These are phyloP conservation scores for Scrobipalpa costella DNA, from an alignment of 2,888 invertebrate species.

Conservation along the genomic window DNA sequence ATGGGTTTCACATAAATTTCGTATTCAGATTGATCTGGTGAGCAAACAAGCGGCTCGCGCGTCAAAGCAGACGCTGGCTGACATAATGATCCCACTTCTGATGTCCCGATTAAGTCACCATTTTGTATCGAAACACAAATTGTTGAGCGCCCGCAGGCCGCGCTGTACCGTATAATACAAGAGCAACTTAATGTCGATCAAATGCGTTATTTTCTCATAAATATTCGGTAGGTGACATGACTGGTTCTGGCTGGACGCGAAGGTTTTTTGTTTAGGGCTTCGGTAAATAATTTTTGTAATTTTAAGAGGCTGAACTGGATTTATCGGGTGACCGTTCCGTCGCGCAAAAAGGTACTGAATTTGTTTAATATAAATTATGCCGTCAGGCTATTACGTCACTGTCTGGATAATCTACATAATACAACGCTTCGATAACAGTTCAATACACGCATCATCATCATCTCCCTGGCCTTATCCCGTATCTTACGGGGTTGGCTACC, in stretches of 20 bases:
- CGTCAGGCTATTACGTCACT: background rate
- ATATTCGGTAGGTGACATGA: conserved; percentile 45
- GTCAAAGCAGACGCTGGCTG: conserved; percentile 51
- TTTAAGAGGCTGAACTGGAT: conserved; percentile 39
- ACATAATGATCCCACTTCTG: conserved; percentile 44
- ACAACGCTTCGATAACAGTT: background rate
- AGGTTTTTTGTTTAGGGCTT: conserved; percentile 47
- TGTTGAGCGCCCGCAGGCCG: conserved; percentile 36
- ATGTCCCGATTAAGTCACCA: conserved; percentile 48
- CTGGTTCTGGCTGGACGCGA: conserved; percentile 38
- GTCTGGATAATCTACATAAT: background rate
- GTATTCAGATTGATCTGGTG: conserved; percentile 53
- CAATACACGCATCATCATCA: too few species aligned
- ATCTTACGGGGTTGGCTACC: too few species aligned
- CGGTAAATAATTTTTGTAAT: conserved; percentile 40
- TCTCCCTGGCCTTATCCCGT: too few species aligned
- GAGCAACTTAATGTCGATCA: conserved; percentile 33
- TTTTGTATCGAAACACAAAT: conserved; percentile 47
- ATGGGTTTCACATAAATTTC: conserved; percentile 46
- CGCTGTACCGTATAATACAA: conserved; percentile 28
- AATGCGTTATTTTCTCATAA: conserved; percentile 47
- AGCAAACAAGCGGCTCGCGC: conserved; percentile 53
- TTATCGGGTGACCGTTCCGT: conserved; percentile 29
- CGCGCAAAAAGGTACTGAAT: conserved; percentile 22
- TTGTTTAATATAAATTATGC: conserved; percentile 23